Conservation (phyloP, 2,113 vertebrate species). For the Hippopotamus amphibius region DNA sequence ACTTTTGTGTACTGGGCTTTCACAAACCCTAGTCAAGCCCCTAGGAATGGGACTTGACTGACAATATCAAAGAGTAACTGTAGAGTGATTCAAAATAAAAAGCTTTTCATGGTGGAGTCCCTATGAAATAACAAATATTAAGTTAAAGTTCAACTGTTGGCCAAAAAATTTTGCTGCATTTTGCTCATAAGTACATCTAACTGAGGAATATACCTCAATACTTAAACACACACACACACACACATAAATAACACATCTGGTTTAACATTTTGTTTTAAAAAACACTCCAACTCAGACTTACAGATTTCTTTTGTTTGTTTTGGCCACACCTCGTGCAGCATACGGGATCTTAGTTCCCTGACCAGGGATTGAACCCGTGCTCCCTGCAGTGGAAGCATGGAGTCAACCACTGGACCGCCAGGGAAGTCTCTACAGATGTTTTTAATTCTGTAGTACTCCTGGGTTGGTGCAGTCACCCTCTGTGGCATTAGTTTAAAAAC, state of each 20-base stretch:
- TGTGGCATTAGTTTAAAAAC: not conserved
- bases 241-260: not conserved
- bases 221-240: not conserved
- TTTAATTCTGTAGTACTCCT: not conserved
- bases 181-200: conserved; percentile 11
- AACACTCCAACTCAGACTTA: not conserved
- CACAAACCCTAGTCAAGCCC: not conserved
- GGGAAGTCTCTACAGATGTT: not conserved
- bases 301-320: not conserved
- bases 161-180: not conserved
- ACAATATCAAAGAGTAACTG: not conserved
- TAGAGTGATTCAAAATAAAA: not conserved
- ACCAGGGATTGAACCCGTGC: not conserved
- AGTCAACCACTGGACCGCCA: not conserved
- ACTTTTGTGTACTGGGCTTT: not conserved
- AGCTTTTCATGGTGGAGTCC: not conserved
- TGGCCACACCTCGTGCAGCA: not conserved
- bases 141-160: not conserved
- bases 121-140: conserved; percentile 17
- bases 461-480: not conserved
- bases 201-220: not conserved
- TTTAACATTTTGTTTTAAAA: conserved; percentile 14
- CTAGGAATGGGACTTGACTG: not conserved
- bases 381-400: not conserved
- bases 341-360: not conserved